Conservation (phyloP, 2,888 invertebrate genomes). For the Pogonocherus hispidulus region DNA sequence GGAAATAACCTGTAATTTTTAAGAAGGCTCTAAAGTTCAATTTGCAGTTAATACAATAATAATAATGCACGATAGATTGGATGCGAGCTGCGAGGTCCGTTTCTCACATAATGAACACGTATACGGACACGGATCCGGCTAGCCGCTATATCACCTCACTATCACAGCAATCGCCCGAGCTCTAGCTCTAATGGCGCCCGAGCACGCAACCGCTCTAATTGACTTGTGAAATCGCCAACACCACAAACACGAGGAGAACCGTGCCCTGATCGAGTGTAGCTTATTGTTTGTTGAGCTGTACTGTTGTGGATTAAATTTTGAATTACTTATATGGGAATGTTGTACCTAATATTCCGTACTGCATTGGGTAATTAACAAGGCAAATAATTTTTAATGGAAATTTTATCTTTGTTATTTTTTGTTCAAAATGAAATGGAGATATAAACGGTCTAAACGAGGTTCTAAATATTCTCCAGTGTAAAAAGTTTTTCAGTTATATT, state of each 20-base stretch:
- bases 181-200: slow-evolving; percentile 62
- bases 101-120: slow-evolving; percentile 66
- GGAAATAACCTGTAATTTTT: slow-evolving; percentile 49
- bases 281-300: slow-evolving; percentile 20
- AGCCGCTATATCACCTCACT: slow-evolving; percentile 49
- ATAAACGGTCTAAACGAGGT: too few relatives aligned
- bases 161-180: slow-evolving; percentile 47
- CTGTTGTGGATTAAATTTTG: too few relatives aligned
- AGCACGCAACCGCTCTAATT: slow-evolving; percentile 67
- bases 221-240: slow-evolving; percentile 66
- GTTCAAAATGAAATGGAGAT: too few relatives aligned
- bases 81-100: slow-evolving; percentile 56
- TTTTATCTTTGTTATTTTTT: too few relatives aligned
- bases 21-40: slow-evolving; percentile 53
- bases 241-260: slow-evolving; percentile 28
- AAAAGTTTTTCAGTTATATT: too few relatives aligned
- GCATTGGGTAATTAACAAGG: too few relatives aligned
- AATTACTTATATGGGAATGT: too few relatives aligned
- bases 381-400: too few relatives aligned
- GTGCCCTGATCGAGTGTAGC: slow-evolving; percentile 24
- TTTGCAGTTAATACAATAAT: slow-evolving; percentile 59
- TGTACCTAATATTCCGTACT: too few relatives aligned
- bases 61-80: slow-evolving; percentile 55
- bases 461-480: too few relatives aligned
- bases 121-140: slow-evolving; percentile 38